Conservation (phyloP, 2,113 vertebrate genomes). For the Plectropomus leopardus region DNA sequence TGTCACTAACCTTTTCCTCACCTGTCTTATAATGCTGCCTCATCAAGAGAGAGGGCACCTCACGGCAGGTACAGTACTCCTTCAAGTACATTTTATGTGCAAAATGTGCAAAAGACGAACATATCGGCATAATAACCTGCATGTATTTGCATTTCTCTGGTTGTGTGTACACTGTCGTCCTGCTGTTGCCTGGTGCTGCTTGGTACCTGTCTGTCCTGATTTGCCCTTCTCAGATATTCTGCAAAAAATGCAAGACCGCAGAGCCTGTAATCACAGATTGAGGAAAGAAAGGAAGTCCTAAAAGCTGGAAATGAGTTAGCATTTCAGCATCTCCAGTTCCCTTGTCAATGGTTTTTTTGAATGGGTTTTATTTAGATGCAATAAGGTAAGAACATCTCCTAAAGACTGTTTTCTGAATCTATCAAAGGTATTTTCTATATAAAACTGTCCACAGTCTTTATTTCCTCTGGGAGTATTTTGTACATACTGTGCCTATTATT, state of each 20-base stretch:
- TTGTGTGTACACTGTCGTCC: not conserved
- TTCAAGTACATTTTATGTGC: not conserved
- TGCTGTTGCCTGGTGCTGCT: constrained; percentile 18
- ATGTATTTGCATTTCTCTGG: constrained; percentile 8
- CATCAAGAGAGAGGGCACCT: constrained; percentile 76
- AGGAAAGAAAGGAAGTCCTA: too few species aligned
- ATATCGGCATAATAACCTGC: not conserved
- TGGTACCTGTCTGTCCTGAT: not conserved
- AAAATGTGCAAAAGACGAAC: not conserved
- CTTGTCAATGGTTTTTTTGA: too few species aligned
- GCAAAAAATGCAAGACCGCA: not conserved
- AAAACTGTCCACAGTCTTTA: not conserved
- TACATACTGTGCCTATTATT: not conserved
- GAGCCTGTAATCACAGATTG: too few species aligned
- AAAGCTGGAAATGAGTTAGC: too few species aligned
- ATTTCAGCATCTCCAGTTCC: too few species aligned
- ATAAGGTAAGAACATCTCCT: not conserved
- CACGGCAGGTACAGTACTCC: constrained; percentile 75
- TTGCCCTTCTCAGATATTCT: constrained; percentile 18
- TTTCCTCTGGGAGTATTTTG: not conserved
- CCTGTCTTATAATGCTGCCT: constrained; percentile 62
- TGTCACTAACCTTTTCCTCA: constrained; percentile 46
- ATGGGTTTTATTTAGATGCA: too few species aligned
- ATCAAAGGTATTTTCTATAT: not conserved
- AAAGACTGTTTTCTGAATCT: not conserved